Evolutionary conservation across 2,797 vertebrate genomes (phyloP).

Genomic region (Pachyuromys duprasi): DNA sequence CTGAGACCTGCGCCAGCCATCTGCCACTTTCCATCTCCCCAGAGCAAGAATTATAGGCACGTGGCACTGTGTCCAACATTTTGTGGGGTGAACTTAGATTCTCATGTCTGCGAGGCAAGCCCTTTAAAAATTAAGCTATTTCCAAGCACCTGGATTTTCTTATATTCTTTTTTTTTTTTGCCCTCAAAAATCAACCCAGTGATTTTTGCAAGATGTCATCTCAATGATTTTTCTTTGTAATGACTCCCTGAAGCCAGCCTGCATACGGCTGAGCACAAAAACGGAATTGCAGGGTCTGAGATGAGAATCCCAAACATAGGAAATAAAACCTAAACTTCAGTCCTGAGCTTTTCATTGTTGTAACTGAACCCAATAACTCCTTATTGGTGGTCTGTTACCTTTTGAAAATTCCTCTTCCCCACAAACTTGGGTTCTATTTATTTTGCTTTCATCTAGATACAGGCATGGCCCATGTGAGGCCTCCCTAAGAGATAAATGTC

Average conservation of each 20-base stretch:
- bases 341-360: background rate
- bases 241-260: background rate
- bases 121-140: background rate
- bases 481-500: background rate
- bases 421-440: background rate
- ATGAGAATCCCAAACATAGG: background rate
- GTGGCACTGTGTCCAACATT: background rate
- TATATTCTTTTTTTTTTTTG: background rate
- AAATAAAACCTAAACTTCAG: background rate
- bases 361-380: background rate
- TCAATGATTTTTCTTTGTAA: no score
- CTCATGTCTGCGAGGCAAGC: background rate
- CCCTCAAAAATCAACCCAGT: background rate
- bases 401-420: slow-evolving; percentile 17
- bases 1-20: background rate
- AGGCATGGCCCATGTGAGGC: background rate
- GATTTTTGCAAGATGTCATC: background rate
- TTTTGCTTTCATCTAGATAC: slow-evolving; percentile 24
- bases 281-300: background rate
- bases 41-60: background rate
- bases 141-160: background rate
- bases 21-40: background rate
- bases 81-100: background rate
- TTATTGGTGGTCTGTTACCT: slow-evolving; percentile 6
- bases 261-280: background rate